phyloP scores from a whole-genome alignment of 2,113 vertebrate species.

The Laticauda laticaudata region DNA sequence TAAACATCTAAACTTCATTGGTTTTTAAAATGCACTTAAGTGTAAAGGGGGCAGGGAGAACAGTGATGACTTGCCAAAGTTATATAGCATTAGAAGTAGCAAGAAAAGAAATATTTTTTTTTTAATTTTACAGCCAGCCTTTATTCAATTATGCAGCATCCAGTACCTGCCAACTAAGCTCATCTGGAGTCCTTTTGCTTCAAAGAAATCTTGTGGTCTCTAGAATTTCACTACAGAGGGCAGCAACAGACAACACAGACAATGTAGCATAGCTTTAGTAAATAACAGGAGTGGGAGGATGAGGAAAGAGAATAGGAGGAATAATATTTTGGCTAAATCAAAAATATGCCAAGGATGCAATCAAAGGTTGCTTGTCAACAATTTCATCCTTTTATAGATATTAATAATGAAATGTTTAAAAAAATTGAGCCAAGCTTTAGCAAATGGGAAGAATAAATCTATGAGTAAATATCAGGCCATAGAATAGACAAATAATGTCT shows the following conservation, averaged over 20 bases:
- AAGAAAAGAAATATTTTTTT: background rate
- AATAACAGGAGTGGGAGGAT: slow-evolving; percentile 46
- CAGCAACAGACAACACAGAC: slow-evolving; percentile 74
- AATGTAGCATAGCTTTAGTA: slow-evolving; percentile 53
- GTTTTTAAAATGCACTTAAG: background rate
- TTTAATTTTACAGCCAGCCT: background rate
- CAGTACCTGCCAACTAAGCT: slow-evolving; percentile 9
- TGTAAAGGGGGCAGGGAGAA: background rate
- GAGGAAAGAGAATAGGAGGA: slow-evolving; percentile 29
- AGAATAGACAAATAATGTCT: rapidly evolving
- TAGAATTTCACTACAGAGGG: slow-evolving; percentile 76
- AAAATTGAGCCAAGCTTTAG: slow-evolving; percentile 10
- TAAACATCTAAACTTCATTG: background rate
- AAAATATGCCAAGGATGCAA: slow-evolving; percentile 6
- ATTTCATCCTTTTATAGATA: slow-evolving; percentile 5
- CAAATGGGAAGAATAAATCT: background rate
- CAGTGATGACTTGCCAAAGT: background rate
- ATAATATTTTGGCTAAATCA: slow-evolving; percentile 40
- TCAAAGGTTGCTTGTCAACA: background rate
- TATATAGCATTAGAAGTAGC: background rate
- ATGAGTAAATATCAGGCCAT: rapidly evolving
- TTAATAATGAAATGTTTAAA: background rate
- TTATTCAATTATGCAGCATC: rapidly evolving
- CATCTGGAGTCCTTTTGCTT: slow-evolving; percentile 20
- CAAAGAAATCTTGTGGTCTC: slow-evolving; percentile 64